A percentile compares a stretch with the other conserved stretches of the same genome.
phyloP scores from a whole-genome alignment of 2,113 vertebrate species.

The Carlito syrichta region DNA sequence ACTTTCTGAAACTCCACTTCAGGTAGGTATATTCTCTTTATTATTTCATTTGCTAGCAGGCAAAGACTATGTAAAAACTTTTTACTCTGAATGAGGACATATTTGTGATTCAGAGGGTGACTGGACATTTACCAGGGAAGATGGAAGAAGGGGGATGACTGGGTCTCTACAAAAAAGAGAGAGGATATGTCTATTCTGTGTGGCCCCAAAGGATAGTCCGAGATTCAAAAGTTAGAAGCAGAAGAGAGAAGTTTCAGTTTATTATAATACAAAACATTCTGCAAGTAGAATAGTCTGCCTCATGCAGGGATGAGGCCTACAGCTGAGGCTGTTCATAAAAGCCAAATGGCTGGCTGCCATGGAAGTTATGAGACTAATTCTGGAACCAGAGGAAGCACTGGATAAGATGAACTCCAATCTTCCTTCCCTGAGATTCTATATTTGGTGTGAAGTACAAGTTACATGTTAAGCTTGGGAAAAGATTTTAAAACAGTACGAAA shows the following conservation, averaged over 20 bases:
- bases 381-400: background rate
- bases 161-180: background rate
- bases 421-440: background rate
- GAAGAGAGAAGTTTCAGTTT: background rate
- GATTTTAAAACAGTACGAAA: background rate
- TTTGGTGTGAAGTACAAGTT: background rate
- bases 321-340: background rate
- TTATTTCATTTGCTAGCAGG: background rate
- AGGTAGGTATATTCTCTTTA: background rate
- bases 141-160: background rate
- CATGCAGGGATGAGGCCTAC: background rate
- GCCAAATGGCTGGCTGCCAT: background rate
- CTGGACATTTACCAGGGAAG: background rate
- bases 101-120: background rate
- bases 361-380: background rate
- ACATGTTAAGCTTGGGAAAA: background rate
- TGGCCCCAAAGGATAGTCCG: background rate
- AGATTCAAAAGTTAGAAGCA: background rate
- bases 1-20: background rate
- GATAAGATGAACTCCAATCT: background rate
- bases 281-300: background rate
- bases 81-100: background rate
- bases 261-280: background rate
- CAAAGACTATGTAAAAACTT: background rate
- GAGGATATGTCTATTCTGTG: background rate